Evolutionary conservation across 2,888 invertebrate genomes (phyloP), one percentile per base, ranked within the genome.

Genomic region (Anthoptus insignis): DNA sequence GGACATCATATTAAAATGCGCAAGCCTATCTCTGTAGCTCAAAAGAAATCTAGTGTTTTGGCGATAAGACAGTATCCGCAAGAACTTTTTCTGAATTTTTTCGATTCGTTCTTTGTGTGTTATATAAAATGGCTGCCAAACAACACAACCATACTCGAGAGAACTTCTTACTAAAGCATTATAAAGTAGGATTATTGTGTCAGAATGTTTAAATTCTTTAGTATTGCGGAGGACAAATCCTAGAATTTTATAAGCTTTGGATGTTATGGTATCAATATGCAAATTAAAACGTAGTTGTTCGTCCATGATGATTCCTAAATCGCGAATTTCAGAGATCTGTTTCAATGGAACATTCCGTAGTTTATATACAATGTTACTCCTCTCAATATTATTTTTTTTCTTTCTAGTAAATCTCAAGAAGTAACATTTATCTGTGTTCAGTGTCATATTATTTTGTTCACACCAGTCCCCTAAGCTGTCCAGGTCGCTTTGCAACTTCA

Each of bases 351-450:
- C 22, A 14, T 27, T 14, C 22, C 50, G 13, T 14, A 29, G n/a
- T 29, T 50, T 50, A 8, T 50, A 50, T 1, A 50, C 50, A 1
- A 29, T 14, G 9, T 27, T 22, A 27, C 27, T n/a, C n/a, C n/a
- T n/a, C n/a, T n/a, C n/a, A n/a, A n/a, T 27, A 4, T 16, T 49
- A 49, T 49, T n/a, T 49, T 24, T 13, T 24, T 24, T 49, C n/a
- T 49, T 50, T 29, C 24, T 5, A 14, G 45, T 21, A 27, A 54
- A 61, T 13, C 53, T 45, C n/a, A 60, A 53, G n/a, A 13, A 13
- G 19, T n/a, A 50, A 27, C 59, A 59, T 39, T 11, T 34, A 19
- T n/a, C 22, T 16, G 19, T 6, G 16, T 59, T 52, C 29, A 27
- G 9, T 16, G 29, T 14, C 42, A 60, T 29, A 29, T 29, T 1